Conservation (phyloP, 1,140 invertebrate genomes). For the Ylistrum balloti region DNA sequence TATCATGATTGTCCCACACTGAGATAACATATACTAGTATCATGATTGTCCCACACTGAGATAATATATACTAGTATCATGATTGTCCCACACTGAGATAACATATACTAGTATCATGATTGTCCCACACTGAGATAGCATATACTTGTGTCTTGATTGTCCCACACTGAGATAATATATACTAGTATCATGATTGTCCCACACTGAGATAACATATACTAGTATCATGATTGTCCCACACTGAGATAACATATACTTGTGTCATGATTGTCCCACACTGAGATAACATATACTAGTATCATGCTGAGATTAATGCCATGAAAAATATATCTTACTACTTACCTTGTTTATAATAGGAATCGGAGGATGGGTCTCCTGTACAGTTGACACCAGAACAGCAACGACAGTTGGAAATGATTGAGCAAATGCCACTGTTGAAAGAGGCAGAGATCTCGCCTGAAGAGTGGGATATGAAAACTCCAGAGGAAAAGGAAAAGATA, state of each 20-base stretch:
- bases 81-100: no score
- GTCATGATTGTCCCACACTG: not conserved
- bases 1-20: no score
- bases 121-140: not conserved
- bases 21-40: no score
- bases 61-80: no score
- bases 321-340: no score
- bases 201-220: not conserved
- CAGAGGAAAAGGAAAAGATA: conserved; percentile 71
- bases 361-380: conserved; percentile 76
- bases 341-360: conserved; percentile 75
- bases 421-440: conserved; percentile 81
- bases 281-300: no score
- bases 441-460: conserved; percentile 73
- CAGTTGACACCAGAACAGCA: conserved; percentile 82
- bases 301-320: no score
- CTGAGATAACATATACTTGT: not conserved
- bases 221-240: not conserved
- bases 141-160: no score
- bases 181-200: not conserved
- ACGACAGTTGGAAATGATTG: conserved; percentile 82
- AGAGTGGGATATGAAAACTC: conserved; percentile 74
- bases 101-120: not conserved
- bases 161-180: no score
- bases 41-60: not conserved